Percentiles rank a stretch among this genome's conserved stretches.
phyloP scores from a whole-genome alignment of 2,888 invertebrate species.

The Aquatica leii region DNA sequence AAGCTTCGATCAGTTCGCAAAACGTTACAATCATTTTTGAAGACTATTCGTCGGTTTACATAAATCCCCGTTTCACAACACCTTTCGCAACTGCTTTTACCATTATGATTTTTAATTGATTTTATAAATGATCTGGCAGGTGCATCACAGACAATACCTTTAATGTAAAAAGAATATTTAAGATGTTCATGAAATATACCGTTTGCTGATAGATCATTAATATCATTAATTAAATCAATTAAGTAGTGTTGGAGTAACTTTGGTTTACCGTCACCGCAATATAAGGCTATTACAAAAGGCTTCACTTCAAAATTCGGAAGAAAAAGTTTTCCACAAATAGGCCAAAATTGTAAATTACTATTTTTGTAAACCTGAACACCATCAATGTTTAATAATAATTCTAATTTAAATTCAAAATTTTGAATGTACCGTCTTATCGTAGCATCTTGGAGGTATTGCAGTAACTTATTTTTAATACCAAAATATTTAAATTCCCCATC shows the following conservation, averaged over 20 bases:
- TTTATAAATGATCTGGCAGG: conserved; percentile 27
- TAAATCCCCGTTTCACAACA: conserved; percentile 20
- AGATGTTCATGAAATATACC: background rate
- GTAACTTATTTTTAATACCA: too few relatives aligned
- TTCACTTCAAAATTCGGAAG: background rate
- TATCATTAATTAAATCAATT: background rate
- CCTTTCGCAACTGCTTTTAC: conserved; percentile 22
- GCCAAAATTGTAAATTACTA: conserved; percentile 10
- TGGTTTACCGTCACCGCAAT: conserved; percentile 6
- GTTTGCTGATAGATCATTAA: background rate
- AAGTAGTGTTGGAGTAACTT: background rate
- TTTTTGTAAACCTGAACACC: conserved; percentile 8
- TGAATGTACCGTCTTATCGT: too few relatives aligned
- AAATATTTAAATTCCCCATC: too few relatives aligned
- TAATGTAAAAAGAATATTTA: background rate
- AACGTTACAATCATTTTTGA: background rate
- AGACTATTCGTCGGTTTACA: conserved; percentile 10
- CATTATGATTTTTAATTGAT: conserved; percentile 27
- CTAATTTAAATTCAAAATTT: too few relatives aligned
- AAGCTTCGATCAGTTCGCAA: conserved; percentile 23
- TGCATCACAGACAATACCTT: conserved; percentile 9
- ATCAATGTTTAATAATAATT: conserved; percentile 11
- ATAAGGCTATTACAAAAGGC: background rate
- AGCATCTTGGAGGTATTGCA: too few relatives aligned
- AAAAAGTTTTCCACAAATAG: background rate